phyloP scores from a whole-genome alignment of 2,888 invertebrate genomes.

The Venustoraphidia nigricollis region DNA sequence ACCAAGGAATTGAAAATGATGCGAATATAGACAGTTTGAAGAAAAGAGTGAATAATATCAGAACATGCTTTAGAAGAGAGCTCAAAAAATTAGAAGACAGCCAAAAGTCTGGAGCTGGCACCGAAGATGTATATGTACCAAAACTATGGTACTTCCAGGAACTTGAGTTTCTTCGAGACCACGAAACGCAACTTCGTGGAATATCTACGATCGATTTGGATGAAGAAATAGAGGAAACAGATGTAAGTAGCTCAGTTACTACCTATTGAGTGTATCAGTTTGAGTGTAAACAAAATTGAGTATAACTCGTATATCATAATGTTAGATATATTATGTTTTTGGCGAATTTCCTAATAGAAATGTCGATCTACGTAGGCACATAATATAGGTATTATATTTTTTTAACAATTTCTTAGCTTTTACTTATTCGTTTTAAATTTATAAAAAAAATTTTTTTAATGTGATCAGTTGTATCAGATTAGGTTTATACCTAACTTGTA shows the following conservation, averaged over 20 bases:
- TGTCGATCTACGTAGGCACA: too few relatives aligned
- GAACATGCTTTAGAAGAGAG: conserved; percentile 4
- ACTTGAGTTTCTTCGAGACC: conserved; percentile 5
- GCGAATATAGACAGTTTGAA: conserved; percentile 3
- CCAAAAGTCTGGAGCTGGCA: conserved; percentile 6
- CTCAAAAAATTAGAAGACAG: conserved; percentile 5
- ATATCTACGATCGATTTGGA: not conserved
- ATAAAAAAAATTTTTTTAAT: too few relatives aligned
- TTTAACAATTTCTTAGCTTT: too few relatives aligned
- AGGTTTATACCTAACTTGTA: too few relatives aligned
- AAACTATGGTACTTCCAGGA: conserved; percentile 6
- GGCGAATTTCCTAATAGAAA: too few relatives aligned
- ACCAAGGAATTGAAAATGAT: conserved; percentile 5
- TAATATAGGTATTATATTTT: too few relatives aligned
- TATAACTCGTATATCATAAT: too few relatives aligned
- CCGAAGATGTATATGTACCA: conserved; percentile 6
- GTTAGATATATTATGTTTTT: too few relatives aligned
- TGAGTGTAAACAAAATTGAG: too few relatives aligned
- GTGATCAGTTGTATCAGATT: too few relatives aligned
- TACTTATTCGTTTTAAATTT: too few relatives aligned
- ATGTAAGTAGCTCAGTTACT: not conserved
- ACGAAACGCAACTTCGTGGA: conserved; percentile 3
- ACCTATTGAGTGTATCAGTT: too few relatives aligned
- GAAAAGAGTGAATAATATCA: conserved; percentile 5
- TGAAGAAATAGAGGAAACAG: not conserved